Conservation (phyloP, 2,888 invertebrate species). For the Drosophila putrida region DNA sequence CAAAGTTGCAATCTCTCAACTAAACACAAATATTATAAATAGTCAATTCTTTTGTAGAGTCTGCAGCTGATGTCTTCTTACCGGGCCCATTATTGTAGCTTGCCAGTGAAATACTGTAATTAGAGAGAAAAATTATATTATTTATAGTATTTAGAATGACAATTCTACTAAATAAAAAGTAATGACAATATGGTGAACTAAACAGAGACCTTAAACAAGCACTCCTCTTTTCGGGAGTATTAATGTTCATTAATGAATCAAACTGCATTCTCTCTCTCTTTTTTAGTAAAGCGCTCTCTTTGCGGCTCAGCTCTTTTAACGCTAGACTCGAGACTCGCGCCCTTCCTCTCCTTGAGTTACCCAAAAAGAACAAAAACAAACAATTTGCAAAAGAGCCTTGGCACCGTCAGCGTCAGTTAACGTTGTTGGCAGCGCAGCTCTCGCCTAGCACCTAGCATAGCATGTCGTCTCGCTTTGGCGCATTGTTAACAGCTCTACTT, state of each 20-base stretch:
- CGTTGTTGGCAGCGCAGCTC: conserved; percentile 28
- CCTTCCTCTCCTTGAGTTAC: conserved; percentile 18
- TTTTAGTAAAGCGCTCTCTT: conserved; percentile 6
- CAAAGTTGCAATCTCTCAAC: conserved; percentile 1
- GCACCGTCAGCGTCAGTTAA: conserved; percentile 65
- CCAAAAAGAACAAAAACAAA: conserved; percentile 73
- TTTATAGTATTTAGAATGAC: conserved; percentile 27
- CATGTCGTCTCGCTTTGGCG: conserved; percentile 44
- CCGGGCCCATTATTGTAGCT: conserved; percentile 99
- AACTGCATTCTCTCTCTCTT: conserved; percentile 23
- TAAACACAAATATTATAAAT: conserved; percentile 4
- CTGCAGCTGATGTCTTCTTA: conserved; percentile 67
- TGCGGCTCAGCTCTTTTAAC: conserved; percentile 3
- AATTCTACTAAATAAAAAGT: not conserved
- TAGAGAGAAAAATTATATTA: conserved; percentile 74
- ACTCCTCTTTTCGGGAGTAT: not conserved
- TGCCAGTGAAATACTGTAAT: conserved; percentile 99
- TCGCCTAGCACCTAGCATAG: conserved; percentile 40
- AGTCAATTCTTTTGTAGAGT: conserved; percentile 16
- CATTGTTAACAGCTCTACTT: conserved; percentile 35
- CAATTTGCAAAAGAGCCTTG: conserved; percentile 76
- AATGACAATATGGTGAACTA: not conserved
- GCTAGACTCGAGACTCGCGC: conserved; percentile 1
- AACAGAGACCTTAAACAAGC: conserved; percentile 7
- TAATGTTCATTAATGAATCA: conserved; percentile 6